phyloP scores from a whole-genome alignment of 2,797 vertebrate genomes.

The Hypotaenidia philippensis region DNA sequence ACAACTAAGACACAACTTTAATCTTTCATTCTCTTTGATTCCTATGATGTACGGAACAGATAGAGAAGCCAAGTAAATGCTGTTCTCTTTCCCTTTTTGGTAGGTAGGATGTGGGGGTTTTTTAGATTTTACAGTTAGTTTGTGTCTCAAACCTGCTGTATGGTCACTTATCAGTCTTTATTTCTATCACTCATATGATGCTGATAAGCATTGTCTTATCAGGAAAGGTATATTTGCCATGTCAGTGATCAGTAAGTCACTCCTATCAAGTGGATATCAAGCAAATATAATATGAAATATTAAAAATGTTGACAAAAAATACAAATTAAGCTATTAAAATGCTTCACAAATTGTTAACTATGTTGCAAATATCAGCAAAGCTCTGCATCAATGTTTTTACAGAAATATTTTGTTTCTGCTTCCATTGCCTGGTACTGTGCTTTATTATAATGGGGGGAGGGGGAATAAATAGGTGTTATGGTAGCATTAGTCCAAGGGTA shows the following conservation, averaged over 20 bases:
- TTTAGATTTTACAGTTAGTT: slow-evolving; percentile 1
- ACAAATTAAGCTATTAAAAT: background rate
- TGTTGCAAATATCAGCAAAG: background rate
- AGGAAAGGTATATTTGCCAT: background rate
- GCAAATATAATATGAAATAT: background rate
- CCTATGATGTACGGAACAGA: slow-evolving; percentile 8
- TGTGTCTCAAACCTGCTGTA: background rate
- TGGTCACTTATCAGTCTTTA: background rate
- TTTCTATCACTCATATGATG: background rate
- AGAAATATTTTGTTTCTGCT: background rate
- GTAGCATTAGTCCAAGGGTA: background rate
- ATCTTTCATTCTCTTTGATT: slow-evolving; percentile 41
- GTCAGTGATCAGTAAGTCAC: background rate
- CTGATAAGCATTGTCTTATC: background rate
- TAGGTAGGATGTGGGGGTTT: background rate
- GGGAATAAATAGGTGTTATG: background rate
- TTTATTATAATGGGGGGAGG: background rate
- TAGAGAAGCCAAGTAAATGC: slow-evolving; percentile 28
- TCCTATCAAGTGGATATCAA: background rate
- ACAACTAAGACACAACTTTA: slow-evolving; percentile 62
- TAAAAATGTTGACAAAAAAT: background rate
- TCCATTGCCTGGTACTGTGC: background rate
- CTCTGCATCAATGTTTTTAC: no score
- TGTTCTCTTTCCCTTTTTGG: background rate
- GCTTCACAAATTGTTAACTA: background rate